Percentiles rank a stretch among this genome's conserved stretches.
Conservation (phyloP, 2,888 invertebrate genomes). For the Epirrhoe alternata region DNA sequence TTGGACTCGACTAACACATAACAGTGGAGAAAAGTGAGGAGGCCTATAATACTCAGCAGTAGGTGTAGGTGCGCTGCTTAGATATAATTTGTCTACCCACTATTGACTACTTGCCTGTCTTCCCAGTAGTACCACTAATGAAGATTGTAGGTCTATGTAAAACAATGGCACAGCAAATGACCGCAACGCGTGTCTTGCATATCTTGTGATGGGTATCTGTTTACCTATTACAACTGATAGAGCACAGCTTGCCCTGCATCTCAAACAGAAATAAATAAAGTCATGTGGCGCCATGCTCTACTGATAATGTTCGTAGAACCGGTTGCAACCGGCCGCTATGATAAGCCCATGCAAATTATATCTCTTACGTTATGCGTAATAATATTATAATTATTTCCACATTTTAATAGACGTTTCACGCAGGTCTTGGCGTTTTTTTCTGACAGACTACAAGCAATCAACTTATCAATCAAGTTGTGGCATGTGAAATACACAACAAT, state of each 20-base stretch:
- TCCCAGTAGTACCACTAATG: neutral
- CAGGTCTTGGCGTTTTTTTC: slow-evolving; percentile 9
- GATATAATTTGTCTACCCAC: too few species aligned
- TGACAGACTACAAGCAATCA: slow-evolving; percentile 6
- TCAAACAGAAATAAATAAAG: slow-evolving; percentile 22
- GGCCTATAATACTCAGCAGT: too few species aligned
- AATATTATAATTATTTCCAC: slow-evolving; percentile 27
- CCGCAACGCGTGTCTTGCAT: neutral
- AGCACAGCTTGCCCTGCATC: slow-evolving; percentile 20
- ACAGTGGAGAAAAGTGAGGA: too few species aligned
- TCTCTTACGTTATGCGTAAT: slow-evolving; percentile 32
- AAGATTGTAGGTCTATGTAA: neutral
- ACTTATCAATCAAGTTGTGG: slow-evolving; percentile 17
- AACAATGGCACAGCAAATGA: neutral
- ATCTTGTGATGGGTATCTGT: neutral
- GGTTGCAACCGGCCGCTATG: slow-evolving; percentile 30
- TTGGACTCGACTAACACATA: too few species aligned
- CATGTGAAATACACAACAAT: neutral
- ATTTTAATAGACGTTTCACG: slow-evolving; percentile 24
- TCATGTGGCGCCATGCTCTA: slow-evolving; percentile 25
- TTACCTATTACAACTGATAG: neutral
- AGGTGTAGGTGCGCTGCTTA: too few species aligned
- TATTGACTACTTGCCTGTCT: too few species aligned
- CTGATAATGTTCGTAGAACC: slow-evolving; percentile 26
- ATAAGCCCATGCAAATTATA: slow-evolving; percentile 33